Conservation (phyloP, 1,140 invertebrate species). For the Druon quercuslanigerum region DNA sequence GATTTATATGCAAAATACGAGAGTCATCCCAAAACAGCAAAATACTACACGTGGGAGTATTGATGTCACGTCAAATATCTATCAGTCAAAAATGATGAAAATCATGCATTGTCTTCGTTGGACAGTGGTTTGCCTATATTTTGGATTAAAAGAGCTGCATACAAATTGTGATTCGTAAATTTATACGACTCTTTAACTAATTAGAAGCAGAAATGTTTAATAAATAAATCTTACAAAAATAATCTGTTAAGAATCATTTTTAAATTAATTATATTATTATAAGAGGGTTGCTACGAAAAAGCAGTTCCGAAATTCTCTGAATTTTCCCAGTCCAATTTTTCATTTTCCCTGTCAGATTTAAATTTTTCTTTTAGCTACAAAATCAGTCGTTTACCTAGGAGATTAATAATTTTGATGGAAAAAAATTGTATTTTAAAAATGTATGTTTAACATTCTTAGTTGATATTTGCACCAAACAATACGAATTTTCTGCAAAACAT, state of each 20-base stretch:
- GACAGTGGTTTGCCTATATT: constrained; percentile 14
- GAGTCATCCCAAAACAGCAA: neutral
- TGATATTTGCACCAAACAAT: too few species aligned
- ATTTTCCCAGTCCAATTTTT: too few species aligned
- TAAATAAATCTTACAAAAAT: neutral
- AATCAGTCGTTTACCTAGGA: too few species aligned
- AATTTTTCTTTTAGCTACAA: too few species aligned
- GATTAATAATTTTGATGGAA: too few species aligned
- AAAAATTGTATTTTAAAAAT: too few species aligned
- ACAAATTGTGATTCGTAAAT: constrained; percentile 5
- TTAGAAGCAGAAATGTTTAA: neutral
- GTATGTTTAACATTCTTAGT: too few species aligned
- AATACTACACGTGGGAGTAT: neutral
- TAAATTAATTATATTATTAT: neutral
- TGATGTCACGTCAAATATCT: neutral
- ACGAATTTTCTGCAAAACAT: too few species aligned
- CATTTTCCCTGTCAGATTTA: too few species aligned
- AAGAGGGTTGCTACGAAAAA: too few species aligned
- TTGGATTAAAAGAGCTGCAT: neutral
- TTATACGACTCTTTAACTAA: constrained; percentile 5
- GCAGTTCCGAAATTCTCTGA: too few species aligned
- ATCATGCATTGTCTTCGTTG: neutral
- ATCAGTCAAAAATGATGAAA: constrained; percentile 22
- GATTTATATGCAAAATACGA: too few species aligned
- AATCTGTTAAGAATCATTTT: neutral